These are phyloP conservation scores for Trematocara macrostoma DNA, from an alignment of 2,113 vertebrate species.

Conservation along the genomic window DNA sequence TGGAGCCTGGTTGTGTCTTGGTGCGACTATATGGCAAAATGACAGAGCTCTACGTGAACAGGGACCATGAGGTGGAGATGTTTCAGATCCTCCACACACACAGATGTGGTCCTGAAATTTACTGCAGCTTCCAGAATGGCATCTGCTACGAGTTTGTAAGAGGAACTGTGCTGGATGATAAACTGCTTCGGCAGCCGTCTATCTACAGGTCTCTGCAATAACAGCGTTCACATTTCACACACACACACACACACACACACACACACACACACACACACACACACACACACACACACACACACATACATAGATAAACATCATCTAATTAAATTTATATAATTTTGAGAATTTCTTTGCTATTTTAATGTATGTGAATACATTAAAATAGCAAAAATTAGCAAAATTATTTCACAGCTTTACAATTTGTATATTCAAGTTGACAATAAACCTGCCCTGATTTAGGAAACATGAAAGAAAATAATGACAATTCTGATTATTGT, in stretches of 20 bases:
- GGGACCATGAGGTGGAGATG: constrained; percentile 68
- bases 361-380: background rate
- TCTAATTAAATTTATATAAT: background rate
- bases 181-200: constrained; percentile 62
- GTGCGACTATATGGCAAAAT: constrained; percentile 69
- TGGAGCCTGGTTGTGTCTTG: constrained; percentile 59
- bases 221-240: background rate
- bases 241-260: accelerated
- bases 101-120: constrained; percentile 69
- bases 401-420: background rate
- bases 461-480: background rate
- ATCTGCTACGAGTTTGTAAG: constrained; percentile 76
- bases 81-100: constrained; percentile 65
- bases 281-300: no score
- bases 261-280: background rate
- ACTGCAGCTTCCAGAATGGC: constrained; percentile 77
- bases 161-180: constrained; percentile 65
- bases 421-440: background rate
- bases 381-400: background rate
- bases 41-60: constrained; percentile 73
- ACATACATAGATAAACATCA: background rate
- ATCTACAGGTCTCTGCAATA: constrained; percentile 68
- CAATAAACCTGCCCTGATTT: background rate
- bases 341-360: background rate
- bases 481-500: background rate